Evolutionary conservation across 2,797 vertebrate species (phyloP), one percentile per base, ranked within the genome.

Genomic region (Bradypodion pumilum): DNA sequence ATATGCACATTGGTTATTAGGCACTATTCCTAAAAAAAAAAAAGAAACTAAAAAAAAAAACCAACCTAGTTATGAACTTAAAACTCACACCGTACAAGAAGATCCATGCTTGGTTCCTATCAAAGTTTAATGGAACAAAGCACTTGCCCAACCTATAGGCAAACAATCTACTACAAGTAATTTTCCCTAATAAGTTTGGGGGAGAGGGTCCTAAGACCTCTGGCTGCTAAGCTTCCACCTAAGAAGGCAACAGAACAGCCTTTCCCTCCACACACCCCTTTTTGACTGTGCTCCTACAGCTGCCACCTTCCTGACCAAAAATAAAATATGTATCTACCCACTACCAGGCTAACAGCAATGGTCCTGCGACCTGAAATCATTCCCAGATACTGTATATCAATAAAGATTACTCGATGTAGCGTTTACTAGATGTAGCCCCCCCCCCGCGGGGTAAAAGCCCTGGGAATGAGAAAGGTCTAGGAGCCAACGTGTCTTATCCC

Each of bases 141-240:
- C 13, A 37, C 63, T 81, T 46, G 13, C 4, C 42, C 8, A 23
- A 4, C 4, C 32, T 16, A 19, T 78, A 77, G 56, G 81, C 68
- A 52, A 2, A 42, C 27, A 1, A 59, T 21, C 52, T 7, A 75
- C 82, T 77, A 60, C 86, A 44, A 74, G 65, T 12, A 79, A 74
- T 72, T 87, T 94, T 94, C 92, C 95, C 93, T 95, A 95, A 94
- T 92, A 93, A 94, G 95, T 90, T n/a, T n/a, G n/a, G n/a, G n/a
- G n/a, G n/a, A 90, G 89, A 93, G 91, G 94, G 94, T 86, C 76
- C 91, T 78, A 88, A 69, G 88, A 93, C 91, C 94, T 92, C 91
- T 46, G 84, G 92, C 73, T 90, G 92, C n/a, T n/a, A n/a, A n/a
- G n/a, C 89, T 92, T 87, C 93, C 86, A 77, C 91, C 91, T 91